Percentiles rank a stretch among this genome's conserved stretches.
Evolutionary conservation across 2,888 invertebrate genomes (phyloP).

Genomic region (Limenitis arthemis): DNA sequence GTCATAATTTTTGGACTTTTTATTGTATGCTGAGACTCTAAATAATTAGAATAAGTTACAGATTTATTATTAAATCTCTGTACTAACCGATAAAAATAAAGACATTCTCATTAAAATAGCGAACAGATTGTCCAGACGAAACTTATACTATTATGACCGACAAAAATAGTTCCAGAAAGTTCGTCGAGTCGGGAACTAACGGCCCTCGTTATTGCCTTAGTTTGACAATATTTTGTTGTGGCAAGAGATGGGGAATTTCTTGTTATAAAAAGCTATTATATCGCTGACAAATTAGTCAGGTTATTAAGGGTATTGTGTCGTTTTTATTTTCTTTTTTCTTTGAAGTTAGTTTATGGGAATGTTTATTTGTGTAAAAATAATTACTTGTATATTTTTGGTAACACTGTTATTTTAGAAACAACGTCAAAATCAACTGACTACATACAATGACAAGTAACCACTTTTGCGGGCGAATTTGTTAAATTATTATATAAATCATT

Average conservation of each 20-base stretch:
- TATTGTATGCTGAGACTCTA: no score
- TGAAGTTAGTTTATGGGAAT: neutral
- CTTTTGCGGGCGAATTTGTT: no score
- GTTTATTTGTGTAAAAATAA: neutral
- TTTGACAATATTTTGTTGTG: conserved; percentile 62
- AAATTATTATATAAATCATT: no score
- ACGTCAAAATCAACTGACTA: no score
- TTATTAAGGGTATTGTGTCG: conserved; percentile 20
- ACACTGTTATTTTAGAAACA: no score
- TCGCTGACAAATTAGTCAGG: conserved; percentile 41
- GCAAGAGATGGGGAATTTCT: conserved; percentile 46
- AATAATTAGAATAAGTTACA: neutral
- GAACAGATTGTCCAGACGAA: conserved; percentile 48
- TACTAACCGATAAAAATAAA: conserved; percentile 9
- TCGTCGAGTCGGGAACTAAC: conserved; percentile 53
- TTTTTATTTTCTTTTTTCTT: conserved; percentile 8
- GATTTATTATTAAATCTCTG: neutral
- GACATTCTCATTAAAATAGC: conserved; percentile 33
- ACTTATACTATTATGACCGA: conserved; percentile 65
- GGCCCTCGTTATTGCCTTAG: conserved; percentile 64
- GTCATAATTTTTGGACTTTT: no score
- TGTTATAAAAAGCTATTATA: conserved; percentile 55
- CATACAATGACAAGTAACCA: no score
- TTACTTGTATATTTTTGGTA: neutral
- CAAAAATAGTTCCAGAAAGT: conserved; percentile 63